These are phyloP conservation scores for Gallirallus australis DNA, from an alignment of 2,797 vertebrate genomes.

Conservation along the genomic window DNA sequence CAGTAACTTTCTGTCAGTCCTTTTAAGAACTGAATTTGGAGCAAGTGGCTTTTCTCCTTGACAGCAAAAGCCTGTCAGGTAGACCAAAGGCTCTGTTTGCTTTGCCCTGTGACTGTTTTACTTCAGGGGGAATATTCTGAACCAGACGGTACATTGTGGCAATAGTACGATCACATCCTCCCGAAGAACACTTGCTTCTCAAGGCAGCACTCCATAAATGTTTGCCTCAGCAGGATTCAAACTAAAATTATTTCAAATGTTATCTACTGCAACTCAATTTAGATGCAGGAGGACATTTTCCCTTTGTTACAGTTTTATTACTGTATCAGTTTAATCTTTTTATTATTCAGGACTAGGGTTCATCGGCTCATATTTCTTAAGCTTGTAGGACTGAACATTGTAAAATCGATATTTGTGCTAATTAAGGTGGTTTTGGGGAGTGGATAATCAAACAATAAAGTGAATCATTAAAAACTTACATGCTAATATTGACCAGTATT, in stretches of 20 bases:
- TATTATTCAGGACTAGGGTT: constrained; percentile 51
- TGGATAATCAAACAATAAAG: constrained; percentile 42
- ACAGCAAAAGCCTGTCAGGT: not conserved
- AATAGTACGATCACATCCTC: not conserved
- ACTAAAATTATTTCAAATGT: not conserved
- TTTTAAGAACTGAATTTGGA: not conserved
- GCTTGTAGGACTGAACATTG: constrained; percentile 40
- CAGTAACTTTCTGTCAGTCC: not conserved
- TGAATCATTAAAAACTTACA: constrained; percentile 71
- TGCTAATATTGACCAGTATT: constrained; percentile 66
- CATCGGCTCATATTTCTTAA: constrained; percentile 68
- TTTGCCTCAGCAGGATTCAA: constrained; percentile 9
- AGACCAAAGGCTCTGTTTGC: not conserved
- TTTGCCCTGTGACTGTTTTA: not conserved
- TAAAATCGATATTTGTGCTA: constrained; percentile 74
- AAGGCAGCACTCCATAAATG: not conserved
- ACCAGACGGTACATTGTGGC: not conserved
- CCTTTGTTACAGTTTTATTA: constrained; percentile 49
- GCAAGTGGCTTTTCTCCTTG: not conserved
- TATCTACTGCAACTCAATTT: constrained; percentile 13
- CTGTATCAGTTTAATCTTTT: constrained; percentile 21
- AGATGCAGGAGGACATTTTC: not conserved
- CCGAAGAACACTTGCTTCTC: constrained; percentile 8
- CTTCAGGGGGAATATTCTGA: not conserved
- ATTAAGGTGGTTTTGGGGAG: constrained; percentile 48